Conservation (phyloP, 2,797 vertebrate genomes). For the Rhinichthys osculus region DNA sequence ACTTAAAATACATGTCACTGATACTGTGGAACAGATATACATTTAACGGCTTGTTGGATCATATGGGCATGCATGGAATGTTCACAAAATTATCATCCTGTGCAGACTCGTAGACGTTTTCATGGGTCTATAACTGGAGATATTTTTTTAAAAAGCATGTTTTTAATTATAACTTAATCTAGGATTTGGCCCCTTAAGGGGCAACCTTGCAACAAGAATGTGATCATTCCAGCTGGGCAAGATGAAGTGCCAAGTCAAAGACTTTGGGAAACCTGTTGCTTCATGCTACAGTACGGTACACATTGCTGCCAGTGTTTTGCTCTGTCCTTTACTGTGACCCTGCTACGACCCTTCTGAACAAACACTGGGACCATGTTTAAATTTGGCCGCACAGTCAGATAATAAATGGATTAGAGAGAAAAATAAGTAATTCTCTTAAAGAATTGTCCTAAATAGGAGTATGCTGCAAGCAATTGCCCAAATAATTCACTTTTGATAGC, state of each 20-base stretch:
- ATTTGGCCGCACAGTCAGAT: background rate
- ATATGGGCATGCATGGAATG: conserved; percentile 10
- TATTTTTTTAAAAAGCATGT: too few species aligned
- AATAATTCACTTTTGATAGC: background rate
- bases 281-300: background rate
- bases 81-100: background rate
- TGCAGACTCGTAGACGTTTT: background rate
- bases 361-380: background rate
- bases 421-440: background rate
- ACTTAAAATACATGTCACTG: conserved; percentile 2
- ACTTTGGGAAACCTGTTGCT: conserved; percentile 13
- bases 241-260: conserved; percentile 24
- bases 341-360: background rate
- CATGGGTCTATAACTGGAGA: too few species aligned
- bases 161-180: background rate
- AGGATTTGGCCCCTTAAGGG: conserved; percentile 6
- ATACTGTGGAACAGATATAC: background rate
- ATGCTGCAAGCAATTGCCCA: background rate
- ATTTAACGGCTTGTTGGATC: conserved; percentile 1
- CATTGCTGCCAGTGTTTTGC: conserved; percentile 17
- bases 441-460: background rate
- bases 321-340: conserved; percentile 26
- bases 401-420: background rate
- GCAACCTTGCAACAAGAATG: conserved; percentile 34
- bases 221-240: conserved; percentile 40